Base-by-base conservation (phyloP, 2,113 vertebrate species). In the Greenwoodochromis staneri region DNA sequence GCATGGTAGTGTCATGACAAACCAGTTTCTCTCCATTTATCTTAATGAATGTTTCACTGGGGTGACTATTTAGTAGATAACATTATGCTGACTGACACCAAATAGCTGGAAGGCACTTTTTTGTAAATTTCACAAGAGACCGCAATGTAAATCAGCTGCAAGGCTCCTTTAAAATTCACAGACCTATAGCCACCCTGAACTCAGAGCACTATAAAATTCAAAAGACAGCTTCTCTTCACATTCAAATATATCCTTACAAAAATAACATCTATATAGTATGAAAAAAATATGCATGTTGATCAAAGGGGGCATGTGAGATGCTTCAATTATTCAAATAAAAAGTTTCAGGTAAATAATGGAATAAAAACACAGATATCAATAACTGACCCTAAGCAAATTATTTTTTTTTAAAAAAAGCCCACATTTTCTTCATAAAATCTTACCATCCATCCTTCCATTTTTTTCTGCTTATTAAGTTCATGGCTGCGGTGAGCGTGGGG, bases 121-220 rank as follows among this genome's bases (percentile, higher is more conserved):
- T 81, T 34, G 59, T 85, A 71, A 54, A 78, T 91, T 93, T 85
- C 57, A 91, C 51, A 85, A 78, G 85, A 93, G n/a, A 34, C 71
- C 61, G 87, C 81, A 91, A 83, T 90, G 87, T 92, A 86, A 88
- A 92, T 88, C 29, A 93, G 87, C 83, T 90, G 54, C 38, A 11
- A 53, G 57, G 38, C 81, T 87, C 14, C 38, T 88, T 84, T 42
- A 81, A 82, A 81, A 69, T 78, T 31, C 42, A 78, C 16, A 78
- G 42, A 47, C 71, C 40, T 47, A 47, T 29, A 11, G 71, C 24
- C 40, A 76, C 16, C 42, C 6, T 78, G 24, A 76, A 47, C 86
- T 84, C 38, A 83, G 69, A 89, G 29, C 29, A 54, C 55, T 61
- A 81, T 83, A 80, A 24, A 78, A 54, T 76, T 76, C 24, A 49